Percentiles rank a stretch among this genome's conserved stretches.
Conservation (phyloP, 92 coral and sea anemone genomes). For the Zoanthus sansibaricus region DNA sequence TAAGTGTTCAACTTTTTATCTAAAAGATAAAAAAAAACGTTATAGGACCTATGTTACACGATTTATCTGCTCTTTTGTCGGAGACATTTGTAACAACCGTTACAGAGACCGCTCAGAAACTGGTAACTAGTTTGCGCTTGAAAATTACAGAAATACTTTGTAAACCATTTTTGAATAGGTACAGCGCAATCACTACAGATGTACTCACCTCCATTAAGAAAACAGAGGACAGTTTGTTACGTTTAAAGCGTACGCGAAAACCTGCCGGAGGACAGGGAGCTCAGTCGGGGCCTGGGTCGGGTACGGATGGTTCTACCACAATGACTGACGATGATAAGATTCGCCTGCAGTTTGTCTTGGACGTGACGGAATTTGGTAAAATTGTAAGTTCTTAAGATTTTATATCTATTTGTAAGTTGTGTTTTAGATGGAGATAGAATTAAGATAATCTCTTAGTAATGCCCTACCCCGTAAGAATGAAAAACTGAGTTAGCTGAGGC, state of each 20-base stretch:
- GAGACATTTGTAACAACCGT: too few relatives aligned
- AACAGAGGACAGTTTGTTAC: slow-evolving; percentile 95
- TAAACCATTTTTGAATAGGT: slow-evolving; percentile 55
- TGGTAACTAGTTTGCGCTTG: too few relatives aligned
- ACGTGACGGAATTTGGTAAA: slow-evolving; percentile 91
- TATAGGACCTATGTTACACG: too few relatives aligned
- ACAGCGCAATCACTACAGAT: slow-evolving; percentile 85
- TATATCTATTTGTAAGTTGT: background rate
- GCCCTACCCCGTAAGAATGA: too few relatives aligned
- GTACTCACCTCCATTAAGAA: slow-evolving; percentile 95
- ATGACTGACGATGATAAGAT: slow-evolving; percentile 99
- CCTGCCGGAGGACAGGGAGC: slow-evolving; percentile 67
- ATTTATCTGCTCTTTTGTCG: too few relatives aligned
- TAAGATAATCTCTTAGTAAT: too few relatives aligned
- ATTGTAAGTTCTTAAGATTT: slow-evolving; percentile 66
- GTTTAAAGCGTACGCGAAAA: slow-evolving; percentile 92
- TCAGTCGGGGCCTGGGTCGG: slow-evolving; percentile 51
- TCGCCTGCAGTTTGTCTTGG: slow-evolving; percentile 91
- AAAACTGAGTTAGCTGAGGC: too few relatives aligned
- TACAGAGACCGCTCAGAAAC: too few relatives aligned
- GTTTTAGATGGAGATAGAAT: too few relatives aligned
- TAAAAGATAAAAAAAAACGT: too few relatives aligned
- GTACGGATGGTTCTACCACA: slow-evolving; percentile 63
- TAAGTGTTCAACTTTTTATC: too few relatives aligned
- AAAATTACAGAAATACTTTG: too few relatives aligned